These are phyloP conservation scores for Drosophila setifemur DNA, from an alignment of 1,140 invertebrate genomes.

Conservation along the genomic window DNA sequence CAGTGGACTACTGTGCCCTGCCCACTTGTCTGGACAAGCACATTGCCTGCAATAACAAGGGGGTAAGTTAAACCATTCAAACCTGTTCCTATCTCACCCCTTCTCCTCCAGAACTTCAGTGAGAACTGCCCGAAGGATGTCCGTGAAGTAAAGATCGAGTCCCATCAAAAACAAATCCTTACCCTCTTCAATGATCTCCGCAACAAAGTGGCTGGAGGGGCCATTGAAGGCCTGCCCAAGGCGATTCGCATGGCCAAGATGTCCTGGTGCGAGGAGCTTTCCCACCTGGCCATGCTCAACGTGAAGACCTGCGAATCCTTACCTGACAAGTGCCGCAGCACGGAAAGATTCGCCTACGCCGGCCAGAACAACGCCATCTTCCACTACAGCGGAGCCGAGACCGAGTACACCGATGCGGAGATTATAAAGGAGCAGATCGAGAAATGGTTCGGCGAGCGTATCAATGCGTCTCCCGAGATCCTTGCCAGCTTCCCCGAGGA, in stretches of 20 bases:
- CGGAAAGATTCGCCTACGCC: slow-evolving; percentile 63
- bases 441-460: slow-evolving; percentile 55
- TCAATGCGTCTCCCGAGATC: slow-evolving; percentile 51
- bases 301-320: slow-evolving; percentile 55
- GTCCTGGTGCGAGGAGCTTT: slow-evolving; percentile 64
- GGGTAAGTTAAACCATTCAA: slow-evolving; percentile 32
- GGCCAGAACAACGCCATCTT: slow-evolving; percentile 71
- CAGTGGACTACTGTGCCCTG: slow-evolving; percentile 59
- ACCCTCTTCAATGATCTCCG: slow-evolving; percentile 57
- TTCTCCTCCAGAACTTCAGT: slow-evolving; percentile 44
- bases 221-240: slow-evolving; percentile 43
- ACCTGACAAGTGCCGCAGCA: slow-evolving; percentile 70
- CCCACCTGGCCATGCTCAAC: slow-evolving; percentile 48
- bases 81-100: background rate
- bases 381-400: slow-evolving; percentile 48
- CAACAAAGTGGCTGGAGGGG: slow-evolving; percentile 59
- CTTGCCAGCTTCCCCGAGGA: slow-evolving; percentile 55
- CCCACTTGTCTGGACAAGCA: slow-evolving; percentile 68
- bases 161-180: slow-evolving; percentile 55
- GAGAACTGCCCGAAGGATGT: slow-evolving; percentile 56
- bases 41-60: slow-evolving; percentile 67
- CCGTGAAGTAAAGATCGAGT: slow-evolving; percentile 21
- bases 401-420: slow-evolving; percentile 57
- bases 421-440: slow-evolving; percentile 67
- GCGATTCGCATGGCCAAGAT: slow-evolving; percentile 67